Evolutionary conservation across 1,140 invertebrate species (phyloP).

Genomic region (Lepidurus apus): DNA sequence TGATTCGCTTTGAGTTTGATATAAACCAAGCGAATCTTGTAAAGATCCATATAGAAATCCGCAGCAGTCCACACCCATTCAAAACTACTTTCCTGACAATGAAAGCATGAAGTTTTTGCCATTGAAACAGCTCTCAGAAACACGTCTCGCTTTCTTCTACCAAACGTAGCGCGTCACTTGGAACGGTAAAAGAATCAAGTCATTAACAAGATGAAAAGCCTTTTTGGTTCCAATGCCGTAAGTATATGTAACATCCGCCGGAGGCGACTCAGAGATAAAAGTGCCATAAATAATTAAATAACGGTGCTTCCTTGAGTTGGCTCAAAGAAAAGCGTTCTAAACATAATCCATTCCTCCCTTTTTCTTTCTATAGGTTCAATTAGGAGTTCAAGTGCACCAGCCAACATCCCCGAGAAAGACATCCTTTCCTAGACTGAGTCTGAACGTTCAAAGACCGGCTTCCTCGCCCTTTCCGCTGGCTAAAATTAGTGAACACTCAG

Average conservation of each 20-base stretch:
- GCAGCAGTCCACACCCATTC: background rate
- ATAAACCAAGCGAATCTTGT: background rate
- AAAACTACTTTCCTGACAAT: background rate
- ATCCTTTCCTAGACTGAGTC: background rate
- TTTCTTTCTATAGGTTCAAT: background rate
- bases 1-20: too few species aligned
- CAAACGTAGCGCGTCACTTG: background rate
- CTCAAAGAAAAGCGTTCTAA: background rate
- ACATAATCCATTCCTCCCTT: background rate
- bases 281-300: background rate
- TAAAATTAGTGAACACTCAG: background rate
- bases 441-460: constrained; percentile 1
- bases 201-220: background rate
- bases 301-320: background rate
- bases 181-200: background rate
- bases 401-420: background rate
- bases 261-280: background rate
- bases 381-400: constrained; percentile 10
- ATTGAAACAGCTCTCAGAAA: background rate
- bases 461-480: background rate
- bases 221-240: background rate
- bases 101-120: background rate
- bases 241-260: background rate
- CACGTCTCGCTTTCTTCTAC: constrained; percentile 7
- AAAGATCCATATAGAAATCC: background rate